These are phyloP conservation scores for Nasonia giraulti DNA, from an alignment of 1,140 invertebrate species.

Conservation along the genomic window DNA sequence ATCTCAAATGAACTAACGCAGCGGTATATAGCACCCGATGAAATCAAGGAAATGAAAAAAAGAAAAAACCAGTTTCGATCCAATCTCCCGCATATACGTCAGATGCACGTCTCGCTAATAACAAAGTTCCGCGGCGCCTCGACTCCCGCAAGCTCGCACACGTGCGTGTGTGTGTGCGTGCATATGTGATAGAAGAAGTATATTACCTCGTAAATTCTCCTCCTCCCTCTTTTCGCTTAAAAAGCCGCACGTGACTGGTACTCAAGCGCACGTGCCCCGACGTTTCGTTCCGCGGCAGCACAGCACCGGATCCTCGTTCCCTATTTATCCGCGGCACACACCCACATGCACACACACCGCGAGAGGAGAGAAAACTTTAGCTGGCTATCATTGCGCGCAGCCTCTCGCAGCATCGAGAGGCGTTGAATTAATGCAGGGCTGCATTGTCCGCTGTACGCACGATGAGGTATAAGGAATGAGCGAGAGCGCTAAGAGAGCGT, in stretches of 20 bases:
- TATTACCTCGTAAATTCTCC: slow-evolving; percentile 22
- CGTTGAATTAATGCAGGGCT: not conserved
- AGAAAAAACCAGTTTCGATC: not conserved
- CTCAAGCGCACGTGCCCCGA: not conserved
- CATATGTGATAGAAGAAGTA: not conserved
- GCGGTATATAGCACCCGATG: not conserved
- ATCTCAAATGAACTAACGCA: not conserved
- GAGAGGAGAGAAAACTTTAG: not conserved
- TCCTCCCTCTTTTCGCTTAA: not conserved
- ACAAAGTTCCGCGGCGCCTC: not conserved
- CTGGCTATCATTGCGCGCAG: not conserved
- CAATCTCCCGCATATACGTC: not conserved
- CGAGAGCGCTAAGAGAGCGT: too few relatives aligned
- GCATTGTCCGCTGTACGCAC: not conserved
- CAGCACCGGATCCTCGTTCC: not conserved
- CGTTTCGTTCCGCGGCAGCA: not conserved
- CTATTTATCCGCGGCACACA: not conserved
- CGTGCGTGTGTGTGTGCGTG: not conserved
- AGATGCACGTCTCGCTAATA: not conserved
- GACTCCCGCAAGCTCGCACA: not conserved
- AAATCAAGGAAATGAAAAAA: not conserved
- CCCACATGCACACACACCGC: not conserved
- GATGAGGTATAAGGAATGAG: not conserved
- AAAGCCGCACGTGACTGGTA: slow-evolving; percentile 1
- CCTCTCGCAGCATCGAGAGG: not conserved